phyloP scores from a whole-genome alignment of 2,113 vertebrate genomes.

The Dasyprocta punctata region DNA sequence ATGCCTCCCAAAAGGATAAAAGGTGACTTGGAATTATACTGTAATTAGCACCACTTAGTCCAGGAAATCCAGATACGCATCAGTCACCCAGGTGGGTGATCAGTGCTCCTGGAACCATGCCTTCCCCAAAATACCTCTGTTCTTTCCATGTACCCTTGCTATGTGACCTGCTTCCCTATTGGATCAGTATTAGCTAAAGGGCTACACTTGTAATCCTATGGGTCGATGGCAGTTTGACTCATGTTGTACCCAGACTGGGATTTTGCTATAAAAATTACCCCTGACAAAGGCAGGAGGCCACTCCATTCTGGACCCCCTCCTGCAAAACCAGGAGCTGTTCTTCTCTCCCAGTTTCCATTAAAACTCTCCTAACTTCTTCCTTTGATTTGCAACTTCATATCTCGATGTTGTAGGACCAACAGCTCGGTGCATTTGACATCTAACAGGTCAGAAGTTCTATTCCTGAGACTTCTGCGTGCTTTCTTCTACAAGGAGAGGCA shows the following conservation, averaged over 20 bases:
- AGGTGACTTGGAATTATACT: not conserved
- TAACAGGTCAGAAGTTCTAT: not conserved
- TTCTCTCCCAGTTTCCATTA: not conserved
- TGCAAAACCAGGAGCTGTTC: not conserved
- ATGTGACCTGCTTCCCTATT: not conserved
- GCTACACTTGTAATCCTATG: not conserved
- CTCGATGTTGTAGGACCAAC: not conserved
- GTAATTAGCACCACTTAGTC: not conserved
- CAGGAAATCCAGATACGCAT: not conserved
- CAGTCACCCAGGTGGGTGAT: not conserved
- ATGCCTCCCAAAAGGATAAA: not conserved
- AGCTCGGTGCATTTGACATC: not conserved
- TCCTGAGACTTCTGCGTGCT: not conserved
- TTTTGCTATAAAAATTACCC: not conserved
- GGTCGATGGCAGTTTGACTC: not conserved
- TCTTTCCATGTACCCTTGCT: not conserved
- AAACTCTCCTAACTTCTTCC: not conserved
- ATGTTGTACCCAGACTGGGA: not conserved
- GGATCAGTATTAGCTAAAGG: not conserved
- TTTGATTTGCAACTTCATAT: not conserved
- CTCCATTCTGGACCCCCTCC: not conserved
- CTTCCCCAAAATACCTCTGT: not conserved
- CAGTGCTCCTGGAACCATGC: not conserved
- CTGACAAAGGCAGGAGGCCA: not conserved
- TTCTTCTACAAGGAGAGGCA: not conserved